Conservation (phyloP, 2,113 vertebrate species). For the Physeter macrocephalus region DNA sequence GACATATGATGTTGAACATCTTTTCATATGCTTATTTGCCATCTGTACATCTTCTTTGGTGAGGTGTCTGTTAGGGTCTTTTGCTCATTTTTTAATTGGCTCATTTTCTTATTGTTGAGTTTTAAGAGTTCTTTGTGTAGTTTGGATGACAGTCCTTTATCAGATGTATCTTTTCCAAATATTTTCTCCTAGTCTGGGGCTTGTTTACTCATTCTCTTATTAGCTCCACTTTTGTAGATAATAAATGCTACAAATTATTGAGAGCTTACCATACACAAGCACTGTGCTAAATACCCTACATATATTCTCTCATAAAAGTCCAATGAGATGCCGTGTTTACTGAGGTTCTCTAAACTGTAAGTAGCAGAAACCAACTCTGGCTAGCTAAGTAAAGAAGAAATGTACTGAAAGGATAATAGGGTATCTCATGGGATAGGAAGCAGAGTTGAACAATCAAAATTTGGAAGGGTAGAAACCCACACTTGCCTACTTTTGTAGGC, state of each 20-base stretch:
- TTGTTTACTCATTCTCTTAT: not conserved
- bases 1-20: not conserved
- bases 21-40: not conserved
- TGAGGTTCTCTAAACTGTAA: not conserved
- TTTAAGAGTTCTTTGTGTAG: not conserved
- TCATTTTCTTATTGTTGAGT: not conserved
- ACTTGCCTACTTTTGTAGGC: not conserved
- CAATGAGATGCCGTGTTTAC: not conserved
- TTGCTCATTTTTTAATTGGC: not conserved
- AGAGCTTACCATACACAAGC: not conserved
- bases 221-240: not conserved
- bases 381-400: not conserved
- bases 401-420: not conserved
- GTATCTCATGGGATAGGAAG: not conserved
- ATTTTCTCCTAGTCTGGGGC: not conserved
- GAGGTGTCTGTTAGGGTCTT: not conserved
- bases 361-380: not conserved
- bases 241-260: not conserved
- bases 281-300: not conserved
- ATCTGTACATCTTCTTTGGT: not conserved
- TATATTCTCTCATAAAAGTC: not conserved
- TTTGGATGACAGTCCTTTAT: not conserved
- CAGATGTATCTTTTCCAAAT: not conserved
- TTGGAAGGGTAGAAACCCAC: not conserved
- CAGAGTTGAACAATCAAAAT: not conserved